Evolutionary conservation across 1,140 invertebrate genomes (phyloP).

Genomic region (Spodoptera litura): DNA sequence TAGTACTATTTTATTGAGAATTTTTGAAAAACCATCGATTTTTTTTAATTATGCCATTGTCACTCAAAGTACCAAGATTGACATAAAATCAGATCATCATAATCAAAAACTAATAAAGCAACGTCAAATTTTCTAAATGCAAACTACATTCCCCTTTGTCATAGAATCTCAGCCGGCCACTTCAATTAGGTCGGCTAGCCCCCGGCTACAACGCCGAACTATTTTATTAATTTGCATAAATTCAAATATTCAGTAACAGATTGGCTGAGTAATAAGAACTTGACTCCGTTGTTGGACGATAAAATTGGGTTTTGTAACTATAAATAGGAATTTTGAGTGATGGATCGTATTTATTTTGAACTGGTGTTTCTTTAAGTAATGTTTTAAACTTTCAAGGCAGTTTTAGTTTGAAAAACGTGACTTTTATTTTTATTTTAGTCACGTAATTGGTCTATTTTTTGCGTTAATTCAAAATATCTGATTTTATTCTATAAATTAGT

Average conservation of each 20-base stretch:
- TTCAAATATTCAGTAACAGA: constrained; percentile 47
- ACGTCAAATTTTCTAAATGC: constrained; percentile 28
- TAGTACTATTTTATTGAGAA: too few relatives aligned
- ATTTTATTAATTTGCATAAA: constrained; percentile 47
- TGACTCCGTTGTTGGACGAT: not conserved
- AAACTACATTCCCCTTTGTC: constrained; percentile 21
- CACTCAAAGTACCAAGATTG: not conserved
- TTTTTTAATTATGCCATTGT: too few relatives aligned
- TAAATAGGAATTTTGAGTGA: too few relatives aligned
- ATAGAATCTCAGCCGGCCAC: constrained; percentile 28
- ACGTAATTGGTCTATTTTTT: too few relatives aligned
- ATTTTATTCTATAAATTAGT: too few relatives aligned
- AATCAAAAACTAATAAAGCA: constrained; percentile 20
- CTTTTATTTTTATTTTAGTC: too few relatives aligned
- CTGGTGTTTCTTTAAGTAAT: too few relatives aligned
- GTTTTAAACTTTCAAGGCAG: too few relatives aligned
- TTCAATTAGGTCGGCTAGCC: constrained; percentile 42
- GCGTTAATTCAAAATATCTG: too few relatives aligned
- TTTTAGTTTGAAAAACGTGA: too few relatives aligned
- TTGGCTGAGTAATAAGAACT: constrained; percentile 27
- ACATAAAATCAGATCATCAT: not conserved
- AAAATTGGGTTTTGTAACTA: not conserved
- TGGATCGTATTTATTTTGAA: too few relatives aligned
- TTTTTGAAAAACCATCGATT: too few relatives aligned
- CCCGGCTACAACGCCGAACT: constrained; percentile 26